These are phyloP conservation scores for Myotis vivesi DNA, from an alignment of 2,797 vertebrate species.

Conservation along the genomic window DNA sequence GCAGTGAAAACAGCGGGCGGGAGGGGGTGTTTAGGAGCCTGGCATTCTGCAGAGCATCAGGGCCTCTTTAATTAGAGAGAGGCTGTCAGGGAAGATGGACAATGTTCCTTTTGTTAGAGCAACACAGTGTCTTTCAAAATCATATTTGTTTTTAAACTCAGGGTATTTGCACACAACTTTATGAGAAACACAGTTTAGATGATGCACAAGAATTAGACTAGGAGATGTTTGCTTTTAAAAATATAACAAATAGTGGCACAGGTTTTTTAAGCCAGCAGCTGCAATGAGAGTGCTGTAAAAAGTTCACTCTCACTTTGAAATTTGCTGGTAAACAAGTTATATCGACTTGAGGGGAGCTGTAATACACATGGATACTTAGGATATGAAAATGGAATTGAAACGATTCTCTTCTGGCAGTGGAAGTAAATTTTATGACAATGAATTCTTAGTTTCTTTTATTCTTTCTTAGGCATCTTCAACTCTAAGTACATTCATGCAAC, in stretches of 20 bases:
- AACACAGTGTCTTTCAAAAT: slow-evolving; percentile 57
- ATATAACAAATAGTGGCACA: not conserved
- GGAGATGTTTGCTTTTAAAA: slow-evolving; percentile 37
- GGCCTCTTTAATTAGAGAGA: slow-evolving; percentile 72
- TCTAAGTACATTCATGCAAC: not conserved
- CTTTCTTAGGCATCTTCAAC: not conserved
- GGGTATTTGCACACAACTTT: not conserved
- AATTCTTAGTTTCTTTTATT: not conserved
- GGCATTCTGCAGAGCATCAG: slow-evolving; percentile 29
- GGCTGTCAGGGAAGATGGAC: slow-evolving; percentile 57
- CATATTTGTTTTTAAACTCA: slow-evolving; percentile 56
- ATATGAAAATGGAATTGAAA: slow-evolving; percentile 35
- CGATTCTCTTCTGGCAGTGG: not conserved
- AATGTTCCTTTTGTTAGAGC: slow-evolving; percentile 53
- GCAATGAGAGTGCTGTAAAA: not conserved
- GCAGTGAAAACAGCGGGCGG: slow-evolving; percentile 8
- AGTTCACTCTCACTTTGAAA: slow-evolving; percentile 48
- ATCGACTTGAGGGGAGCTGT: not conserved
- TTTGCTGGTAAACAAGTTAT: slow-evolving; percentile 40
- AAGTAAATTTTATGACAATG: slow-evolving; percentile 47
- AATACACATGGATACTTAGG: not conserved
- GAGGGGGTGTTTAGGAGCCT: not conserved
- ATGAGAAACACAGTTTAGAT: slow-evolving; percentile 13
- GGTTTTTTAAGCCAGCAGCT: not conserved
- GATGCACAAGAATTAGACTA: not conserved